Percentiles rank a stretch among this genome's conserved stretches.
These are phyloP conservation scores for Halcyon smyrnensis DNA, from an alignment of 2,797 vertebrate genomes.

Conservation along the genomic window DNA sequence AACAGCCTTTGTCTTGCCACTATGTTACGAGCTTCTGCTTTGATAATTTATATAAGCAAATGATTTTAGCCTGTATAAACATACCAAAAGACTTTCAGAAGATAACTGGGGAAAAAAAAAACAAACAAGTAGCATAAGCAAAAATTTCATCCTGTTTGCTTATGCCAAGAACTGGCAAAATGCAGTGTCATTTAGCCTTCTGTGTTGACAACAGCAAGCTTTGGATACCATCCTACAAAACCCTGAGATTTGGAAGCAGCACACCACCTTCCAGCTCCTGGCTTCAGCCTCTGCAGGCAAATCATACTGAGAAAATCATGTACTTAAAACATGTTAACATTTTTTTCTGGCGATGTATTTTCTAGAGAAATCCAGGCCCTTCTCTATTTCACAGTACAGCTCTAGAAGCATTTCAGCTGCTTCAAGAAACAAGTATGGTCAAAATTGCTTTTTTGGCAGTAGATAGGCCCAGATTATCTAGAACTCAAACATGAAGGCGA, in stretches of 20 bases:
- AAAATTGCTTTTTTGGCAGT: not conserved
- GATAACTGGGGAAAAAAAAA: not conserved
- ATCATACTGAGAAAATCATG: not conserved
- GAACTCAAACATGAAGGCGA: not conserved
- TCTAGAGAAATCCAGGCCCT: not conserved
- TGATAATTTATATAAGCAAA: not conserved
- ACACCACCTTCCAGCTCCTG: not conserved
- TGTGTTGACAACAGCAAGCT: not conserved
- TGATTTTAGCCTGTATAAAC: not conserved
- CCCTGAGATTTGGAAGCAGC: not conserved
- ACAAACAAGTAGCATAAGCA: not conserved
- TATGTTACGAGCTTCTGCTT: not conserved
- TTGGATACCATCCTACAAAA: not conserved
- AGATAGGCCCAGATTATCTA: not conserved
- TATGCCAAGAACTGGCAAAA: slow-evolving; percentile 6
- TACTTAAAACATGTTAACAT: not conserved
- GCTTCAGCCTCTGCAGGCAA: not conserved
- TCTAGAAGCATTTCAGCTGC: not conserved
- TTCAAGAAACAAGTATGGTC: not conserved
- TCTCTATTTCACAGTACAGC: not conserved
- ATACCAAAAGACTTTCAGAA: not conserved
- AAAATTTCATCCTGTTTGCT: not conserved
- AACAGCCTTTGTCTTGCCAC: not conserved
- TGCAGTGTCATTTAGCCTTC: not conserved
- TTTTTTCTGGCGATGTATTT: not conserved